These are phyloP conservation scores for Drosophila trapezifrons DNA, from an alignment of 1,140 invertebrate species.

Conservation along the genomic window DNA sequence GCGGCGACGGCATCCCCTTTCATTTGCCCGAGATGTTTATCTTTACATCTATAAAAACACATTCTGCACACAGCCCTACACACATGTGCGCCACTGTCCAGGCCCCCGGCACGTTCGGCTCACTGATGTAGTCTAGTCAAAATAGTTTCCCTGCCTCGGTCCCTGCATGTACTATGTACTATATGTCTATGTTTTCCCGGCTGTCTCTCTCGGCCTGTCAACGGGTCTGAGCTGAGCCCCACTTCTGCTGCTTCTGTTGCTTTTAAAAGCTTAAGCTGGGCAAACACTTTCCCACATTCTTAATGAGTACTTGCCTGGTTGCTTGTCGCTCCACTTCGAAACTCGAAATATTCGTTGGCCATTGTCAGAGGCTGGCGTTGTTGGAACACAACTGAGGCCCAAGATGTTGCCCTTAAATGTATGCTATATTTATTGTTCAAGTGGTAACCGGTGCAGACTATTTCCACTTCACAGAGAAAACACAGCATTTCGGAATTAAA, in stretches of 20 bases:
- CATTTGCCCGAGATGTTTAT: constrained; percentile 60
- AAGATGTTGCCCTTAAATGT: constrained; percentile 22
- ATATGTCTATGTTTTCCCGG: constrained; percentile 26
- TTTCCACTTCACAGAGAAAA: constrained; percentile 13
- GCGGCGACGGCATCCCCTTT: constrained; percentile 20
- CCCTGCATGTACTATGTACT: constrained; percentile 3
- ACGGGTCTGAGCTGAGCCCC: constrained; percentile 48
- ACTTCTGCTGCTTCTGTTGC: constrained; percentile 34
- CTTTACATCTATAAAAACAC: constrained; percentile 65
- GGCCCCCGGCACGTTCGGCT: constrained; percentile 51
- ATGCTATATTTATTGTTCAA: constrained; percentile 25
- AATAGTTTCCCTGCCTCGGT: constrained; percentile 48
- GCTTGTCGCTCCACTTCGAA: constrained; percentile 25
- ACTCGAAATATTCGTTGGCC: constrained; percentile 34
- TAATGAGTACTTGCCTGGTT: constrained; percentile 42
- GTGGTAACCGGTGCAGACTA: constrained; percentile 18
- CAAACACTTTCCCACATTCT: constrained; percentile 47
- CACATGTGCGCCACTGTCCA: constrained; percentile 38
- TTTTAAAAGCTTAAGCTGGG: constrained; percentile 66
- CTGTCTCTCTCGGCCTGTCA: constrained; percentile 51
- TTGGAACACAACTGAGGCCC: not conserved
- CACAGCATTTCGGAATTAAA: constrained; percentile 20
- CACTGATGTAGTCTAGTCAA: constrained; percentile 52
- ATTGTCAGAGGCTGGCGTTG: constrained; percentile 10
- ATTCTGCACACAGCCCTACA: constrained; percentile 20